A percentile compares a stretch with the other conserved stretches of the same genome.
These are phyloP conservation scores for Corythornis madagascariensis DNA, from an alignment of 2,113 vertebrate genomes.

Conservation along the genomic window DNA sequence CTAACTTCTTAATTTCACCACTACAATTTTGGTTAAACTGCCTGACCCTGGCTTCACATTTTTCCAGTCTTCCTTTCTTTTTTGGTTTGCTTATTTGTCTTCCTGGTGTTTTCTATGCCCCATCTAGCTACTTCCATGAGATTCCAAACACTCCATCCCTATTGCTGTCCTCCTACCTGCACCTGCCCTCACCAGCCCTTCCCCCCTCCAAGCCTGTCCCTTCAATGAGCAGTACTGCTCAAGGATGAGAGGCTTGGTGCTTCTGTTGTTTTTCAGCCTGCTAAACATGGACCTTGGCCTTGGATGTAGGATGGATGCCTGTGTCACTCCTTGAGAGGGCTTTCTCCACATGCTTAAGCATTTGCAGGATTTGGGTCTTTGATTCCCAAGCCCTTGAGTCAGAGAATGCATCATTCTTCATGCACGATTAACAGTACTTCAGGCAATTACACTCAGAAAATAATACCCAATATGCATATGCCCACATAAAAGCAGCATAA, in stretches of 20 bases:
- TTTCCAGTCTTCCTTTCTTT: not conserved
- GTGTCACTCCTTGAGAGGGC: not conserved
- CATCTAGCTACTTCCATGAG: not conserved
- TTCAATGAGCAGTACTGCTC: not conserved
- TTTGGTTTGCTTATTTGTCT: not conserved
- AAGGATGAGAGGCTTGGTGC: not conserved
- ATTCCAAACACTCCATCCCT: not conserved
- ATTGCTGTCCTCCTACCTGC: not conserved
- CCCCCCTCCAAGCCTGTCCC: not conserved
- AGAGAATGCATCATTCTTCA: conserved; percentile 35
- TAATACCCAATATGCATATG: conserved; percentile 20
- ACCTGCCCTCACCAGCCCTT: not conserved
- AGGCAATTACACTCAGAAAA: conserved; percentile 39
- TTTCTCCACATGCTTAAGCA: not conserved
- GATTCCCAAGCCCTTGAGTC: conserved; percentile 30
- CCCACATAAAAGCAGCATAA: conserved; percentile 50
- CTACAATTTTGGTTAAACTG: not conserved
- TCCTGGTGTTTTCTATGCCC: not conserved
- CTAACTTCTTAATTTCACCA: not conserved
- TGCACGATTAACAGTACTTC: not conserved
- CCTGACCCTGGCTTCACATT: not conserved
- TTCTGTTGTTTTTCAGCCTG: not conserved
- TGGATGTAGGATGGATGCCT: not conserved
- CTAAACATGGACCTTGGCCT: not conserved
- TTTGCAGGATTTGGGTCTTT: conserved; percentile 6